Base-by-base conservation (phyloP, 1,140 invertebrate species). In the Episyrphus balteatus region DNA sequence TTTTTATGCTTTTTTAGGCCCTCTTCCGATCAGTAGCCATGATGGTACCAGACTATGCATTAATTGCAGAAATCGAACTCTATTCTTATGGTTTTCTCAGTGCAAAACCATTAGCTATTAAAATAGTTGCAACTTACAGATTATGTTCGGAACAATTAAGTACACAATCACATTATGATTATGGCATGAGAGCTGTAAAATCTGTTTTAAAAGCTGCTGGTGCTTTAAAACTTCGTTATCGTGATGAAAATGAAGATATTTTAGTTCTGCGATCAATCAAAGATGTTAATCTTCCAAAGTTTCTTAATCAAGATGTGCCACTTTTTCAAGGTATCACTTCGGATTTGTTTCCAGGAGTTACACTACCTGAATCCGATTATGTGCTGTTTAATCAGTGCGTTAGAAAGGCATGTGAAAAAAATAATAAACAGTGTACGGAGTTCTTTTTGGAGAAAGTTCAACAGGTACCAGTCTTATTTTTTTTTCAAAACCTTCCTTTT, bases 31-130 rank as follows among this genome's bases (percentile, higher is more conserved):
- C 92, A 2, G 92, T 98, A 13, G 92, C 92, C 21, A 98, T 98
- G 93, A 96, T 96, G 92, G 91, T 96, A 17, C 93, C 93, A 1
- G 92, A 97, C 70, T 95, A 95, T 69, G 88, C 88, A 10, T 66
- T 96, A 11, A 97, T 97, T 59, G 88, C 92, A 0, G 92, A 97
- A 72, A 95, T 95, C 51, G 87, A 88, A 40, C 66, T 97, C 1
- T 95, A 94, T 57, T 93, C 92, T 0, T 92, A 82, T 66, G 93
- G 93, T n/a, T 98, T 95, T 62, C 74, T 91, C 10, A 83, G 84
- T 40, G 92, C 92, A 3, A 81, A 90, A 50, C 82, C 89, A 2
- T 70, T 97, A 17, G 86, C 92, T 0, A 78, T 94, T 0, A 98
- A 98, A 74, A 96, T 97, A 55, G 92, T 96, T 2, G 88, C 91